A percentile compares a stretch with the other conserved stretches of the same genome.
phyloP scores from a whole-genome alignment of 2,888 invertebrate genomes.

The Cybosia mesomella region DNA sequence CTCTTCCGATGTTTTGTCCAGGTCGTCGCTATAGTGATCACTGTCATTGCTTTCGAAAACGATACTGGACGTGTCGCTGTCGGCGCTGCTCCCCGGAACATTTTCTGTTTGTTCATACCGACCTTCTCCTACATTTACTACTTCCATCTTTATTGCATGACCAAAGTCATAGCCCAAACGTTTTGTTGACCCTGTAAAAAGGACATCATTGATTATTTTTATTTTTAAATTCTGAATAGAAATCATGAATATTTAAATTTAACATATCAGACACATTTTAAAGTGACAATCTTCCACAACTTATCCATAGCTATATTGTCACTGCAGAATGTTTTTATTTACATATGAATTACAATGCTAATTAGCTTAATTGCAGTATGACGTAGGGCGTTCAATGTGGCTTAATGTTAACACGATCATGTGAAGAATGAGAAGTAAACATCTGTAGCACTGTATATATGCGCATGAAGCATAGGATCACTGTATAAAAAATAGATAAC shows the following conservation, averaged over 20 bases:
- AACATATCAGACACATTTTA: constrained; percentile 68
- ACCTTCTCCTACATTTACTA: constrained; percentile 76
- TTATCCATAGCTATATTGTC: constrained; percentile 68
- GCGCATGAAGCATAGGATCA: constrained; percentile 61
- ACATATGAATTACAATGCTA: constrained; percentile 69
- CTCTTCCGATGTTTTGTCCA: constrained; percentile 74
- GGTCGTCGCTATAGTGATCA: constrained; percentile 65
- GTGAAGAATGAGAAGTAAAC: constrained; percentile 57
- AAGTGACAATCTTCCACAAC: constrained; percentile 74
- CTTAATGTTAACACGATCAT: constrained; percentile 70
- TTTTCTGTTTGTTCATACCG: constrained; percentile 75
- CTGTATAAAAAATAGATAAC: constrained; percentile 40
- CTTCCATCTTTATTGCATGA: constrained; percentile 83
- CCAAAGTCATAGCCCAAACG: constrained; percentile 80
- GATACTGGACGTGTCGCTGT: constrained; percentile 76
- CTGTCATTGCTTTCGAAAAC: constrained; percentile 71
- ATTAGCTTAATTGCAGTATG: constrained; percentile 69
- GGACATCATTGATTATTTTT: constrained; percentile 33
- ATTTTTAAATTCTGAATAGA: constrained; percentile 32
- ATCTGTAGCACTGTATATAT: constrained; percentile 48
- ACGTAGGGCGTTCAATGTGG: constrained; percentile 64
- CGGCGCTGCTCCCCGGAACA: constrained; percentile 72
- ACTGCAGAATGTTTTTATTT: constrained; percentile 59
- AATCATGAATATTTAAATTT: constrained; percentile 20
- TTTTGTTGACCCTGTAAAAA: constrained; percentile 79